phyloP scores from a whole-genome alignment of 1,140 invertebrate species.

The Lasioglossum baleicum region DNA sequence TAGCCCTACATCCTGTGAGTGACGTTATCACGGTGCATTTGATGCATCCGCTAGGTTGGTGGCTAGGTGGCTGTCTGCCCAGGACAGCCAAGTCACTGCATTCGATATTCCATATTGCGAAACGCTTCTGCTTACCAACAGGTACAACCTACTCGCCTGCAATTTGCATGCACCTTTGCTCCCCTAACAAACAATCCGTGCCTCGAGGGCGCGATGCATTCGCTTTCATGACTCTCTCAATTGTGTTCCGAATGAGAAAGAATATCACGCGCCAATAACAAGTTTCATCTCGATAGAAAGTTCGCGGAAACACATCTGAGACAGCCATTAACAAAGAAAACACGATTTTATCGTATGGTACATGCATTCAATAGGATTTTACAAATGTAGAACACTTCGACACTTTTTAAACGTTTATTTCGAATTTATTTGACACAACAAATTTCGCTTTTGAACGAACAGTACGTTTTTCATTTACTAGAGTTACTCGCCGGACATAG shows the following conservation, averaged over 20 bases:
- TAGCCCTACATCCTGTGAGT: conserved; percentile 67
- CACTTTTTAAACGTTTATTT: too few species aligned
- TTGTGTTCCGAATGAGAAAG: neutral
- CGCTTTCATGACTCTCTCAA: neutral
- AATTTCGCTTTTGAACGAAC: too few species aligned
- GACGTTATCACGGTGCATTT: conserved; percentile 72
- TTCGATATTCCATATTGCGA: conserved; percentile 66
- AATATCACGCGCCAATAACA: neutral
- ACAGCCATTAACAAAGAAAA: too few species aligned
- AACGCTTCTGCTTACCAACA: conserved; percentile 59
- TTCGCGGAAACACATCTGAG: too few species aligned
- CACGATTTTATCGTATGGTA: too few species aligned
- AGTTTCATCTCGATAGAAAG: too few species aligned
- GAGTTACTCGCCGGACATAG: too few species aligned
- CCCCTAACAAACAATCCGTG: conserved; percentile 12
- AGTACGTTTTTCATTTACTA: too few species aligned
- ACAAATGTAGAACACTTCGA: too few species aligned
- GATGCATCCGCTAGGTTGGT: conserved; percentile 63
- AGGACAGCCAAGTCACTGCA: conserved; percentile 66
- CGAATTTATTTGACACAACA: too few species aligned
- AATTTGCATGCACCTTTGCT: conserved; percentile 48
- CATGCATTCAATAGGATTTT: too few species aligned
- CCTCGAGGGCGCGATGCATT: neutral
- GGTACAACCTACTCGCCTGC: conserved; percentile 45
- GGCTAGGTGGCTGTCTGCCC: conserved; percentile 62